These are phyloP conservation scores for Cephus runcator DNA, from an alignment of 2,888 invertebrate genomes.

Conservation along the genomic window DNA sequence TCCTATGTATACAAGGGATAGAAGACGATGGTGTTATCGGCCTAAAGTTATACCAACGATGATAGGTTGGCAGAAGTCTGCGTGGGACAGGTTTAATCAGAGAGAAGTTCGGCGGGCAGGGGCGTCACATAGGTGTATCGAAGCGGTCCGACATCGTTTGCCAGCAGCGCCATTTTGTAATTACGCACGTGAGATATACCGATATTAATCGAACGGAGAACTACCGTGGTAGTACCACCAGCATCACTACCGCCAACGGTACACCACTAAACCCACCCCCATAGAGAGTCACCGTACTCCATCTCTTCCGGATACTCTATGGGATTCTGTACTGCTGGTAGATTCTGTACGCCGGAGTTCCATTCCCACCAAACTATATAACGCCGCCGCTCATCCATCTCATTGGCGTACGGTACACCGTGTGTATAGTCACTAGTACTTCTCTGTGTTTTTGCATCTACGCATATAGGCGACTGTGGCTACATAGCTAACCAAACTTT, in stretches of 20 bases:
- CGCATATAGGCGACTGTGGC: not conserved
- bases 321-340: not conserved
- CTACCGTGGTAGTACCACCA: not conserved
- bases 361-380: not conserved
- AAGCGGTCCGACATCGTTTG: conserved; percentile 21
- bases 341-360: not conserved
- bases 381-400: not conserved
- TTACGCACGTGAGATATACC: conserved; percentile 39
- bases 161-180: conserved; percentile 43
- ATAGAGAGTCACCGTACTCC: not conserved
- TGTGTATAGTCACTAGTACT: not conserved
- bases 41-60: not conserved
- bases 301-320: not conserved
- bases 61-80: not conserved
- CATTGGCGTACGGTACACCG: not conserved
- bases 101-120: conserved; percentile 6
- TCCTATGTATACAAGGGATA: not conserved
- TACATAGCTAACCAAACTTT: not conserved
- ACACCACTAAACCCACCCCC: not conserved
- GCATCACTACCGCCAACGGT: not conserved
- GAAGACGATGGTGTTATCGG: not conserved
- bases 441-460: not conserved
- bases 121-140: conserved; percentile 13
- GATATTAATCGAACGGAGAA: conserved; percentile 40
- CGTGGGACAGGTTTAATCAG: conserved; percentile 3